Conservation (phyloP, 2,888 invertebrate species). For the Drosophila falleni region DNA sequence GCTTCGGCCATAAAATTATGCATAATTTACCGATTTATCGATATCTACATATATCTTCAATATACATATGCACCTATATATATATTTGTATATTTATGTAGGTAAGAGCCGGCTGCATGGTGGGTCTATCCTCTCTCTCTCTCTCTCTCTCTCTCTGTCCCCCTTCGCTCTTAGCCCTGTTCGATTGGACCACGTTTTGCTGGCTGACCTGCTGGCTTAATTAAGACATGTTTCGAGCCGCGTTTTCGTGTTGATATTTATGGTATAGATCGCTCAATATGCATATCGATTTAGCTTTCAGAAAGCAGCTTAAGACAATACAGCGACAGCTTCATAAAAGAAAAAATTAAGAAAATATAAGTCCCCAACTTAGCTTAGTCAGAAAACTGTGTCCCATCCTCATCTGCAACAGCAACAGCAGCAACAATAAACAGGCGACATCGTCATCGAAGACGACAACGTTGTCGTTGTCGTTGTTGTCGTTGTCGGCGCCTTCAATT, state of each 20-base stretch:
- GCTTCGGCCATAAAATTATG: conserved; percentile 72
- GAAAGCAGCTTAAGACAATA: conserved; percentile 63
- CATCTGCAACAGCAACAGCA: conserved; percentile 13
- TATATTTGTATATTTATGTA: conserved; percentile 13
- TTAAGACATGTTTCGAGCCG: conserved; percentile 75
- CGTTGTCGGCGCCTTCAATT: conserved; percentile 71
- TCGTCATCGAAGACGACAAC: conserved; percentile 28
- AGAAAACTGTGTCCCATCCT: conserved; percentile 24
- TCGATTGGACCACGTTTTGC: not conserved
- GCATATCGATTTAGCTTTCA: conserved; percentile 68
- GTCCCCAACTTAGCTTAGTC: conserved; percentile 38
- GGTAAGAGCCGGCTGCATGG: conserved; percentile 61
- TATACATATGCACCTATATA: not conserved
- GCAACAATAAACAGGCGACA: conserved; percentile 39
- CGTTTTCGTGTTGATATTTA: conserved; percentile 76
- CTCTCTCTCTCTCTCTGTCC: too few species aligned
- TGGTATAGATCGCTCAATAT: conserved; percentile 77
- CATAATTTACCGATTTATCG: conserved; percentile 74
- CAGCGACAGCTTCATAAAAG: conserved; percentile 62
- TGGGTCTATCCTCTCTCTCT: conserved; percentile 39
- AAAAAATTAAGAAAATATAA: conserved; percentile 41
- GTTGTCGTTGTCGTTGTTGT: conserved; percentile 29
- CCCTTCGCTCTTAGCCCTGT: not conserved
- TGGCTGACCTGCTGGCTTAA: conserved; percentile 64
- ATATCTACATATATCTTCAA: conserved; percentile 9